Conservation (phyloP, 2,113 vertebrate genomes). For the Sinocyclocheilus anophthalmus region DNA sequence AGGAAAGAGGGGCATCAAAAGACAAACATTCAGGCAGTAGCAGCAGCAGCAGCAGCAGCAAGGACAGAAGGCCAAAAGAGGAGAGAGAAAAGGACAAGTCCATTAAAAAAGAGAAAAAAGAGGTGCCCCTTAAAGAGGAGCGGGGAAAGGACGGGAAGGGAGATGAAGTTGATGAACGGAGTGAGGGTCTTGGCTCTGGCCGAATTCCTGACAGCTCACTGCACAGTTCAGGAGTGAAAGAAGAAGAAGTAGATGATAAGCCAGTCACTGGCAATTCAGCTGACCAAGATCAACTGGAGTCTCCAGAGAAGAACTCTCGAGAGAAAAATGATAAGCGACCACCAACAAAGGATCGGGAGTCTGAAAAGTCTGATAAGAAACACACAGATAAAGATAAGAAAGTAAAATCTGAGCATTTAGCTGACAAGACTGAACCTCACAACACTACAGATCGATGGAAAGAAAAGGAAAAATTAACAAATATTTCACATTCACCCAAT, state of each 20-base stretch:
- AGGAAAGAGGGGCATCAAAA: conserved; percentile 81
- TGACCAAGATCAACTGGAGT: conserved; percentile 82
- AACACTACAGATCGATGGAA: conserved; percentile 84
- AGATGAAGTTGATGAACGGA: conserved; percentile 73
- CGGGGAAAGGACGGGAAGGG: conserved; percentile 83
- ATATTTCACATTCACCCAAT: conserved; percentile 71
- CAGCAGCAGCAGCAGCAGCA: conserved; percentile 72
- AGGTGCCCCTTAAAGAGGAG: conserved; percentile 83
- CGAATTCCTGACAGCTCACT: conserved; percentile 69
- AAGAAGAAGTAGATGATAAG: conserved; percentile 83
- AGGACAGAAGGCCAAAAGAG: conserved; percentile 86
- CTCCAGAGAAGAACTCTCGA: conserved; percentile 82
- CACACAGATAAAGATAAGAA: conserved; percentile 91
- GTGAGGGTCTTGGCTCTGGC: conserved; percentile 66
- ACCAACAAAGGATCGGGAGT: conserved; percentile 84
- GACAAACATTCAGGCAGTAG: conserved; percentile 81
- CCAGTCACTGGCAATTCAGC: conserved; percentile 74
- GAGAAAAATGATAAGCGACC: conserved; percentile 87
- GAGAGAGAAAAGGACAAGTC: conserved; percentile 84
- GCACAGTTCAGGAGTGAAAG: conserved; percentile 71
- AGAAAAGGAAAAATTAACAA: conserved; percentile 72
- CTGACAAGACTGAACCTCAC: conserved; percentile 83
- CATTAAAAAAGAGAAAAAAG: conserved; percentile 84
- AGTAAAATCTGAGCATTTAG: conserved; percentile 81
- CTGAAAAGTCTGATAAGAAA: conserved; percentile 87